Base-by-base conservation (phyloP, 2,113 vertebrate genomes). In the Nothobranchius furzeri region DNA sequence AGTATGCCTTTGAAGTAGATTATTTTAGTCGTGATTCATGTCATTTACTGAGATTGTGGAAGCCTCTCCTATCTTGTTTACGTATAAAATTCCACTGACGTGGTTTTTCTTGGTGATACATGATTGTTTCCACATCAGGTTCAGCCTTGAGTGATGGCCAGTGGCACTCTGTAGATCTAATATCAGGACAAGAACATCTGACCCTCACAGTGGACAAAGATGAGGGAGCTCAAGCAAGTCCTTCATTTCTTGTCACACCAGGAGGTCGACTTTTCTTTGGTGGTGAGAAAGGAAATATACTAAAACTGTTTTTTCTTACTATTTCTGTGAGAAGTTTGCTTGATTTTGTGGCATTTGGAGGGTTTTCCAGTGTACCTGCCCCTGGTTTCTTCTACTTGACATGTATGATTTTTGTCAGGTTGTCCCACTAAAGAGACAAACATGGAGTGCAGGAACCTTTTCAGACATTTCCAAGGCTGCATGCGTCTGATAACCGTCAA, bases 141-240 rank as follows among this genome's bases (percentile, higher is more conserved):
- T 68, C 72, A 14, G 86, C 68, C 59, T 87, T 98, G 79, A 95
- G 92, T 63, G 94, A 98, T 0, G 96, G 96, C 0, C 95, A 95
- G 77, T 98, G 96, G 96, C 96, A 98, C 92, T 93, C 90, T 0
- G 64, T 96, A 71, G 91, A 88, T 13, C 83, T 98, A 20, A 89
- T 76, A 66, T 89, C 87, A 68, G 93, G 87, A 82, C 93, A 75
- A 73, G 95, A 87, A 69, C 94, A 85, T 64, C 65, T 96, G 70
- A 91, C 60, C 45, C 2, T 98, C 83, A 61, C 60, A 0, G 92
- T 97, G 68, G 95, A 98, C 43, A 89, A 86, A 53, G 92, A 92
- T 0, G 57, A 86, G 57, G 81, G 84, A 1, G 85, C 80, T 69
- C 76, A 93, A 12, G 80, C 84, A 13, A 81, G 86, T 57, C 72